A percentile compares a stretch with the other conserved stretches of the same genome.
Conservation (phyloP, 2,888 invertebrate genomes). For the Limnephilus auricula region DNA sequence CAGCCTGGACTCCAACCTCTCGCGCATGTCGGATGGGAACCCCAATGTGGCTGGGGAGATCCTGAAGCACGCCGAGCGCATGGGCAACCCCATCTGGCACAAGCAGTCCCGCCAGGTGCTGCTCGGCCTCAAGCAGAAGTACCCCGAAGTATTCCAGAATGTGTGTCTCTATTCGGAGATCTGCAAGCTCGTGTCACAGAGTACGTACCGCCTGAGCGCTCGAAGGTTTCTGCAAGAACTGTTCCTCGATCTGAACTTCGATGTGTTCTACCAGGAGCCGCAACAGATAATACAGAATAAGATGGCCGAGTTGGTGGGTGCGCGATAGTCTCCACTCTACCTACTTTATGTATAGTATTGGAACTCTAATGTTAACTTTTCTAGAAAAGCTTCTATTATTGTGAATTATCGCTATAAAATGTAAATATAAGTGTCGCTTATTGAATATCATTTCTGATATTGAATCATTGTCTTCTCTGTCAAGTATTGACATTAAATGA, state of each 20-base stretch:
- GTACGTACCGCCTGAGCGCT: slow-evolving; percentile 89
- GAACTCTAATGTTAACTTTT: slow-evolving; percentile 2
- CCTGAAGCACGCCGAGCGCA: slow-evolving; percentile 83
- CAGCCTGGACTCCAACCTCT: slow-evolving; percentile 65
- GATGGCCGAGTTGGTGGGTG: neutral
- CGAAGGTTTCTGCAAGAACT: slow-evolving; percentile 95
- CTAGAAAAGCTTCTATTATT: neutral
- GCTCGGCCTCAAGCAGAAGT: slow-evolving; percentile 84
- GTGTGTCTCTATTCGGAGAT: slow-evolving; percentile 96
- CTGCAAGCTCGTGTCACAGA: slow-evolving; percentile 86
- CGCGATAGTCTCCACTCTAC: neutral
- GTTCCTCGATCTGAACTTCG: slow-evolving; percentile 90
- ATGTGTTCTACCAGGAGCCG: slow-evolving; percentile 78
- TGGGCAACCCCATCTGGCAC: slow-evolving; percentile 88
- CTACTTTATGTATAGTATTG: neutral
- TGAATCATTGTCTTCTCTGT: neutral
- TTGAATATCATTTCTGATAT: slow-evolving; percentile 12
- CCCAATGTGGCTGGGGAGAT: slow-evolving; percentile 70
- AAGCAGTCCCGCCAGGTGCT: slow-evolving; percentile 90
- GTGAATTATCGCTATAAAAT: slow-evolving; percentile 14
- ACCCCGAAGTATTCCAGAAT: slow-evolving; percentile 87
- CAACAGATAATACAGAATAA: slow-evolving; percentile 72
- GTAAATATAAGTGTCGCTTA: slow-evolving; percentile 35
- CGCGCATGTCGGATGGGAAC: slow-evolving; percentile 63
- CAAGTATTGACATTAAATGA: slow-evolving; percentile 21